phyloP scores from a whole-genome alignment of 2,797 vertebrate species.

The Mycteria americana region DNA sequence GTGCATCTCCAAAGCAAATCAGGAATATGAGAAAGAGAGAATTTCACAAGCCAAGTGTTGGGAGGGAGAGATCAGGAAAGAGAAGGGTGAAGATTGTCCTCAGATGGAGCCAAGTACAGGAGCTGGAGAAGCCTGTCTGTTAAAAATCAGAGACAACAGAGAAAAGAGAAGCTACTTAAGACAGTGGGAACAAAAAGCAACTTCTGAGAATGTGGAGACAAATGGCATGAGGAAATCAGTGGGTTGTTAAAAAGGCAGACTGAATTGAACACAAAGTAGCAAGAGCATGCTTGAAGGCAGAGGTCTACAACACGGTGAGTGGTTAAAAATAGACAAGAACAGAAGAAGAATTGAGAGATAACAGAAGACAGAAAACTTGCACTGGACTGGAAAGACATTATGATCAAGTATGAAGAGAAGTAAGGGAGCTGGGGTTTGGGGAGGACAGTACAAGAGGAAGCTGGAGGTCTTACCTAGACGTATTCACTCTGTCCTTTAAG shows the following conservation, averaged over 20 bases:
- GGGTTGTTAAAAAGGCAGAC: background rate
- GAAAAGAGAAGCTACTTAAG: background rate
- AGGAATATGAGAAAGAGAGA: background rate
- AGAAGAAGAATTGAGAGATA: background rate
- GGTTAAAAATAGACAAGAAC: background rate
- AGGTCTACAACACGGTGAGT: background rate
- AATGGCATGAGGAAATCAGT: background rate
- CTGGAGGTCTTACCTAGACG: background rate
- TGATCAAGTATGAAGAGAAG: background rate
- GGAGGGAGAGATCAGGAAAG: background rate
- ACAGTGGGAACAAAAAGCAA: background rate
- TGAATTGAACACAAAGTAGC: background rate
- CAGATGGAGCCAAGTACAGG: background rate
- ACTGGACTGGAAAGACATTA: background rate
- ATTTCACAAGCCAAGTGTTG: background rate
- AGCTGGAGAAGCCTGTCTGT: background rate
- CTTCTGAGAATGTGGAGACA: background rate
- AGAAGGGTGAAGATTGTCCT: background rate
- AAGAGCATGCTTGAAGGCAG: background rate
- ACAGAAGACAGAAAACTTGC: background rate
- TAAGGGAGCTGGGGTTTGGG: background rate
- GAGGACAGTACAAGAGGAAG: background rate
- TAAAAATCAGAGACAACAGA: background rate
- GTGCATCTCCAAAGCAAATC: background rate
- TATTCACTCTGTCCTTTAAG: background rate